Evolutionary conservation across 2,888 invertebrate genomes (phyloP), one percentile per base, ranked within the genome.

Genomic region (Eudasyphora cyanicolor): DNA sequence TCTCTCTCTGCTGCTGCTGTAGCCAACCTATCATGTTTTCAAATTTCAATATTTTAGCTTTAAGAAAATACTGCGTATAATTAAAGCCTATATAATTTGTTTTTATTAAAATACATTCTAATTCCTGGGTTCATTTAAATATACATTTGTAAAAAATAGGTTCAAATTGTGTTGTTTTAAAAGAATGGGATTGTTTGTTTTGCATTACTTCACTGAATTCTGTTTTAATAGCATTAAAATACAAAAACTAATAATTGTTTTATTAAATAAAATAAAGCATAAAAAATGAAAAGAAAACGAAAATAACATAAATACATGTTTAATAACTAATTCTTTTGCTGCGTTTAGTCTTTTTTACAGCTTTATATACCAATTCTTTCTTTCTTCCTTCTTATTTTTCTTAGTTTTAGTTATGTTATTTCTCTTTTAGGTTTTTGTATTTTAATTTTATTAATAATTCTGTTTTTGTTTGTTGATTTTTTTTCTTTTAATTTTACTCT

Each of bases 221-320:
- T 29, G 67, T 45, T 83, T 77, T 79, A 81, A 64, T 84, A 84
- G 81, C 69, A 84, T 78, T 81, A 81, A 81, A 69, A 73, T 84
- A 79, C 76, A 81, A 81, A 78, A 77, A 64, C 49, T 21, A 64
- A 62, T 60, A 57, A 60, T 82, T 60, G 57, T 54, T 74, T 79
- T 75, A 83, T 75, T 76, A 78, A 79, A 82, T 75, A 78, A 85
- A 82, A 80, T 78, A 60, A 71, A 35, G 67, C 27, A 32, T 70
- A 75, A 82, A 80, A 80, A 76, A 76, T n/a, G 74, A 79, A 76
- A 64, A 27, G 29, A 75, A 81, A 76, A 67, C 62, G 54, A 73
- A 79, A 75, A n/a, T n/a, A 32, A 70, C 19, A 69, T 75, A 79
- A 67, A 62, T 45, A 42, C 35, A 14, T 38, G 35, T 78, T 82